These are phyloP conservation scores for Carterocephalus palaemon DNA, from an alignment of 2,888 invertebrate genomes.

Conservation along the genomic window DNA sequence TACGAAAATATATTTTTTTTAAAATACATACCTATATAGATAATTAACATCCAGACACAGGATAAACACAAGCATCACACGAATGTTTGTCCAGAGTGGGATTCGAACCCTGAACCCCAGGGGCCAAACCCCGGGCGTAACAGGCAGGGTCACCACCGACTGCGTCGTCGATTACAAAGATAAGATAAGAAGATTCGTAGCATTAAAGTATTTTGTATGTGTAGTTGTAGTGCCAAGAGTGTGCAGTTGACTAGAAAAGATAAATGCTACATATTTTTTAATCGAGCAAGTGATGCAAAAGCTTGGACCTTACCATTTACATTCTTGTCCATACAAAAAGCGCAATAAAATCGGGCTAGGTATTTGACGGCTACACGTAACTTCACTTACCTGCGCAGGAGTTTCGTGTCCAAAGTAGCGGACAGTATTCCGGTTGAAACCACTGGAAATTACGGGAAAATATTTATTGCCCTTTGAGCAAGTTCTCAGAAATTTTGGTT, in stretches of 20 bases:
- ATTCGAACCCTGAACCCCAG: too few species aligned
- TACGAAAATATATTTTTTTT: too few species aligned
- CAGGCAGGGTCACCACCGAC: too few species aligned
- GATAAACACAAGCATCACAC: too few species aligned
- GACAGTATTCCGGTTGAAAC: slow-evolving; percentile 51
- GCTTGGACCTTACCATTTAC: slow-evolving; percentile 40
- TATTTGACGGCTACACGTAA: slow-evolving; percentile 66
- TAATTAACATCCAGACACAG: too few species aligned
- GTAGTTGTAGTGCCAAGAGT: too few species aligned
- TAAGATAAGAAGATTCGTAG: too few species aligned
- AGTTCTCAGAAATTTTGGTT: slow-evolving; percentile 36
- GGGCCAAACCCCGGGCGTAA: too few species aligned
- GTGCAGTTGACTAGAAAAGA: slow-evolving; percentile 14
- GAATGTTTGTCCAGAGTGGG: too few species aligned
- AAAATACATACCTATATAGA: too few species aligned
- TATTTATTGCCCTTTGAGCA: slow-evolving; percentile 41
- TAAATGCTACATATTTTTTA: slow-evolving; percentile 23
- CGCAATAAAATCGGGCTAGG: slow-evolving; percentile 64
- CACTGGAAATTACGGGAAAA: slow-evolving; percentile 42
- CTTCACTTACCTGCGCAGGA: slow-evolving; percentile 70
- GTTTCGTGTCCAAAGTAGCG: slow-evolving; percentile 42
- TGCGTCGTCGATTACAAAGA: too few species aligned
- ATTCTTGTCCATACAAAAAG: slow-evolving; percentile 56
- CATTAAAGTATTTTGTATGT: too few species aligned
- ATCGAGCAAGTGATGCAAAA: slow-evolving; percentile 19